phyloP scores from a whole-genome alignment of 2,888 invertebrate species.

The Idaea straminata region DNA sequence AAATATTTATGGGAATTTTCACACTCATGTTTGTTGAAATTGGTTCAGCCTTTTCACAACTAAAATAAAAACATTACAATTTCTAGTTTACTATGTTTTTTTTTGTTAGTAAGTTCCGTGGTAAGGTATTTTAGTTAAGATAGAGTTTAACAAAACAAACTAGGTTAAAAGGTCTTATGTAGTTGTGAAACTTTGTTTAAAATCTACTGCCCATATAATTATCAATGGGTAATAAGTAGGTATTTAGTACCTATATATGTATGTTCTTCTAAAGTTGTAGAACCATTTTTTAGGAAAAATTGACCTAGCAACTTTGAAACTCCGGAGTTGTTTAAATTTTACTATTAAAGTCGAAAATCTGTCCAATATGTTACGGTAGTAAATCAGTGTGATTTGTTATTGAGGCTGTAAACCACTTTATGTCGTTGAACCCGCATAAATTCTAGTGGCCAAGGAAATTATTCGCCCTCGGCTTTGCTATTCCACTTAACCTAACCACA shows the following conservation, averaged over 20 bases:
- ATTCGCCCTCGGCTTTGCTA: conserved; percentile 28
- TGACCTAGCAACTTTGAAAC: not conserved
- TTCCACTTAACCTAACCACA: conserved; percentile 4
- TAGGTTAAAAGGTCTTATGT: conserved; percentile 42
- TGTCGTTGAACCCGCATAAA: conserved; percentile 53
- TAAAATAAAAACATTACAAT: not conserved
- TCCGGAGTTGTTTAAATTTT: conserved; percentile 21
- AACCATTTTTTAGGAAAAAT: too few relatives aligned
- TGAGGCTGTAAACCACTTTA: conserved; percentile 45
- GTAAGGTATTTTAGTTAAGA: conserved; percentile 31
- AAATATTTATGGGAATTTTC: conserved; percentile 7
- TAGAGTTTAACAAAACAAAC: conserved; percentile 53
- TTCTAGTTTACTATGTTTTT: not conserved
- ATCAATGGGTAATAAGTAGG: too few relatives aligned
- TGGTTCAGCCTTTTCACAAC: not conserved
- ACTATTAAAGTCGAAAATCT: conserved; percentile 21
- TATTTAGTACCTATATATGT: too few relatives aligned
- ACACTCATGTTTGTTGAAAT: not conserved
- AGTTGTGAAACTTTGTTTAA: not conserved
- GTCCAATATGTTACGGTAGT: conserved; percentile 33
- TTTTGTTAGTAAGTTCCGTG: not conserved
- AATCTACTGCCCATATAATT: too few relatives aligned
- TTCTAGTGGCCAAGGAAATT: conserved; percentile 52
- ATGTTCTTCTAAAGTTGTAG: too few relatives aligned
- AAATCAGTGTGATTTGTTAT: conserved; percentile 61